Evolutionary conservation across 2,888 invertebrate genomes (phyloP).

Genomic region (Physocephala rufipes): DNA sequence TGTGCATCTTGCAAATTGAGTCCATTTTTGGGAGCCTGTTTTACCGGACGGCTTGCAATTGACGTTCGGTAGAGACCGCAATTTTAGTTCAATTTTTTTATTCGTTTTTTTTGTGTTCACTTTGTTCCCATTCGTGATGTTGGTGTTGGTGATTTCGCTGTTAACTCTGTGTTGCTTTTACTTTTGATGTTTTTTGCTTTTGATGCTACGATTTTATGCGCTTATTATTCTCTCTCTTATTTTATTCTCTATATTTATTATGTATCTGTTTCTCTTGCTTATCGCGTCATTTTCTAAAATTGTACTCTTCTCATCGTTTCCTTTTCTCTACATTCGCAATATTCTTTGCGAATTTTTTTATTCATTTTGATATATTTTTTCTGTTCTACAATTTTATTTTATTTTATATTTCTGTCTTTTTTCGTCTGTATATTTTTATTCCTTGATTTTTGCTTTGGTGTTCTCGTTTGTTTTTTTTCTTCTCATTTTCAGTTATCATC

Average conservation of each 20-base stretch:
- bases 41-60: neutral
- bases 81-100: neutral
- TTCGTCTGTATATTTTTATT: neutral
- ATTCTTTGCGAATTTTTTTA: neutral
- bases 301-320: neutral
- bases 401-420: neutral
- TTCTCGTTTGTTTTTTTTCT: no score
- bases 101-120: neutral
- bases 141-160: neutral
- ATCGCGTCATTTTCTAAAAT: neutral
- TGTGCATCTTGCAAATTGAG: conserved; percentile 1
- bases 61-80: neutral
- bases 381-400: neutral
- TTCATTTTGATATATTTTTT: neutral
- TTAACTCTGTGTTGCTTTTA: neutral
- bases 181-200: neutral
- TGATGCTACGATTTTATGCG: neutral
- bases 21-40: neutral
- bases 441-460: no score
- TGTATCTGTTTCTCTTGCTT: no score
- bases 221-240: neutral
- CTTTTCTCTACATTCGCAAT: neutral
- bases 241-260: neutral
- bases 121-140: neutral
- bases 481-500: no score